These are phyloP conservation scores for Charina bottae DNA, from an alignment of 2,113 vertebrate genomes.

Conservation along the genomic window DNA sequence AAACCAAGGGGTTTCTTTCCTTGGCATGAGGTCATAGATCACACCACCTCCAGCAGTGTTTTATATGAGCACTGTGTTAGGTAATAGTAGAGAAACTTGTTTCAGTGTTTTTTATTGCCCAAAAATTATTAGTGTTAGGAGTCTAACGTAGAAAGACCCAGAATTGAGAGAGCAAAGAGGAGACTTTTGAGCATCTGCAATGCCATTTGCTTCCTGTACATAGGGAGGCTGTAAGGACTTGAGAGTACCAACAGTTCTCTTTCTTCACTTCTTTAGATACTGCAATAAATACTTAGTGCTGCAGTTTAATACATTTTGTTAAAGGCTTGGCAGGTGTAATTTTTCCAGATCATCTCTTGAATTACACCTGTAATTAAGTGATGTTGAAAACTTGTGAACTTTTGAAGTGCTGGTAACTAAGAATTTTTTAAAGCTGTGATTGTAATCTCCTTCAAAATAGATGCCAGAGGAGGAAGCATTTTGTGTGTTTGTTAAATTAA, in stretches of 20 bases:
- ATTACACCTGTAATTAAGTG: background rate
- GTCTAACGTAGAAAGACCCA: background rate
- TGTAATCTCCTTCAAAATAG: conserved; percentile 64
- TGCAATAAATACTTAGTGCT: background rate
- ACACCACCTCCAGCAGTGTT: background rate
- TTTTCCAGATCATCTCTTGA: background rate
- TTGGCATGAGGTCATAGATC: background rate
- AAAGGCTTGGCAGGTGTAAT: background rate
- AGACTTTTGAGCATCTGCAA: background rate
- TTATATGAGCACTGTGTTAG: background rate
- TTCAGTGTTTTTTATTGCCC: background rate
- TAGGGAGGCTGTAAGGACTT: background rate
- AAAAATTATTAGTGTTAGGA: background rate
- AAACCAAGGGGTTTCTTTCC: background rate
- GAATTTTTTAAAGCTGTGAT: background rate
- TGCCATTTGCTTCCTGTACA: background rate
- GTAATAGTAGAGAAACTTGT: background rate
- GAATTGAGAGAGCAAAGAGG: background rate
- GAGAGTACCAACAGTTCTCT: background rate
- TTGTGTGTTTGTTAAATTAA: conserved; percentile 98
- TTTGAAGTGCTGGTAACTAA: background rate
- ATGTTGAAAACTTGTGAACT: background rate
- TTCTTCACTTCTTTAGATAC: background rate
- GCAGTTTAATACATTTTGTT: background rate
- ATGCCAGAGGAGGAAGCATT: conserved; percentile 99